Percentiles rank a stretch among this genome's conserved stretches.
Conservation (phyloP, 2,113 vertebrate genomes). For the Reinhardtius hippoglossoides region DNA sequence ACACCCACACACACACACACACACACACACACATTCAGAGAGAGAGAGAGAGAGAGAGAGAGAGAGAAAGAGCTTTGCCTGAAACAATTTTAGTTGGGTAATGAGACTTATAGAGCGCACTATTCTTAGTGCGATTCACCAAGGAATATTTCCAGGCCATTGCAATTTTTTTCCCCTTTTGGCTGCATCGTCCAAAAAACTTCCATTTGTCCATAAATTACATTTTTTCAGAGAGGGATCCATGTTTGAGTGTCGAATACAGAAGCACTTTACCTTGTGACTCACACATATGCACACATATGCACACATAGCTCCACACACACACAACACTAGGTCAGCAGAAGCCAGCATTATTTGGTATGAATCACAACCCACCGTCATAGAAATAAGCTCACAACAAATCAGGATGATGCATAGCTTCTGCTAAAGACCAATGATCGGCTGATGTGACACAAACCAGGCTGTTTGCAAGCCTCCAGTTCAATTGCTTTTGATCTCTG, state of each 20-base stretch:
- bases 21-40: neutral
- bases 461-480: neutral
- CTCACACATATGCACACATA: neutral
- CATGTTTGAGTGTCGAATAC: neutral
- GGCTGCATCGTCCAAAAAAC: neutral
- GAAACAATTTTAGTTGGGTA: slow-evolving; percentile 55
- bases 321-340: slow-evolving; percentile 60
- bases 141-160: slow-evolving; percentile 40
- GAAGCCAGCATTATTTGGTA: slow-evolving; percentile 32
- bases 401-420: slow-evolving; percentile 37
- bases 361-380: slow-evolving; percentile 51
- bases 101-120: slow-evolving; percentile 50
- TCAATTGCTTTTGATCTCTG: slow-evolving; percentile 14
- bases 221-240: neutral
- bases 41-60: slow-evolving; percentile 2
- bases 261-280: neutral
- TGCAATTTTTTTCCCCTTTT: slow-evolving; percentile 13
- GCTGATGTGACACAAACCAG: slow-evolving; percentile 18
- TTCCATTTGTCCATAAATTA: neutral
- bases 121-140: slow-evolving; percentile 47
- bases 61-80: slow-evolving; percentile 35
- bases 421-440: neutral
- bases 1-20: neutral
- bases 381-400: slow-evolving; percentile 30
- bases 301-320: slow-evolving; percentile 17